Base-by-base conservation (phyloP, 2,888 invertebrate genomes). In the Drosophila villosipedis region DNA sequence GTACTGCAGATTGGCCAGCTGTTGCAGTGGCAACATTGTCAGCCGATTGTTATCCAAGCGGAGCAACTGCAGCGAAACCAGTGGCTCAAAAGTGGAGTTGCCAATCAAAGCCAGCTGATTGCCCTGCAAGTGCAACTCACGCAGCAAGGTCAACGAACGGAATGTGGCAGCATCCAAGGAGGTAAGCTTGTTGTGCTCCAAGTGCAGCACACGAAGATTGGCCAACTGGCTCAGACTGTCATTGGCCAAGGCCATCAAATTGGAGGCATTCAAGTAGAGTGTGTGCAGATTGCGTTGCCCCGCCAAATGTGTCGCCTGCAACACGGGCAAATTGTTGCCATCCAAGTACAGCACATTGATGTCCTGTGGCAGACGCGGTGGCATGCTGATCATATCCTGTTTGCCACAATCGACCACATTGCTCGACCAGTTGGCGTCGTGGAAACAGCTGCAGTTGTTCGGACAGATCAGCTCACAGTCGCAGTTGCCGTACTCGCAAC, bases 391-490 rank as follows among this genome's bases (percentile, higher is more conserved):
- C 76, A 91, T 82, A 76, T 93, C 92, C 80, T 93, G 93, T 22
- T 96, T 96, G 82, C 97, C 97, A 93, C 98, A 98, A 93, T 98
- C 98, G 55, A 98, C 98, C 50, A 98, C 97, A 93, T 98, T 98
- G 62, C 97, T 97, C 85, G 96, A 96, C 97, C 98, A 98, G 78
- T 97, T 96, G 92, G 97, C 97, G 92, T 99, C 98, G 93, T 98
- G 98, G 94, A 97, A 98, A 93, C 99, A 99, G 83, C 97, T 96
- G 94, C 99, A 99, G 91, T 97, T 97, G 88, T 96, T 95, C 39
- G 99, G 99, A 92, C 99, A 99, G 78, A 97, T 98, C 97, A 98
- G 98, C 94, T 98, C 98, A 94, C 99, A 99, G 94, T 98, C 98
- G 94, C 99, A 99, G 75, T 97, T 97, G 92, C 98, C 98, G 92